Evolutionary conservation across 2,888 invertebrate genomes (phyloP).

Genomic region (Onchidella celtica): DNA sequence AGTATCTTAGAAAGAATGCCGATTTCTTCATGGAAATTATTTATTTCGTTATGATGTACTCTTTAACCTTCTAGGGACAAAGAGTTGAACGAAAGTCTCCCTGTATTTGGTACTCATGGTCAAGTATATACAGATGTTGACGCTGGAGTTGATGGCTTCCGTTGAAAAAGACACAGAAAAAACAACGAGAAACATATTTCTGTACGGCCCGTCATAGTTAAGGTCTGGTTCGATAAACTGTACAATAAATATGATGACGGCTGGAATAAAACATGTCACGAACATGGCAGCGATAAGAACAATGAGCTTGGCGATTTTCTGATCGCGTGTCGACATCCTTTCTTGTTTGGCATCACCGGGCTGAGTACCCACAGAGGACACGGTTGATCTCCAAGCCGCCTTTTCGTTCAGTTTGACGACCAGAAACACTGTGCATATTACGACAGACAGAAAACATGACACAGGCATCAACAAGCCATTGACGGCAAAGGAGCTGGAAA

Average conservation of each 20-base stretch:
- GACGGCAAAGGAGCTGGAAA: not conserved
- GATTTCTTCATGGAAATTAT: no score
- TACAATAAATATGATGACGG: not conserved
- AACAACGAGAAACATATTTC: slow-evolving; percentile 7
- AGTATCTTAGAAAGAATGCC: no score
- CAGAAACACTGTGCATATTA: not conserved
- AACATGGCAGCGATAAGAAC: slow-evolving; percentile 16
- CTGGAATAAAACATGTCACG: slow-evolving; percentile 31
- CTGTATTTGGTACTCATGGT: slow-evolving; percentile 25
- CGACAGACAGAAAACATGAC: not conserved
- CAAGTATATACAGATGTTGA: slow-evolving; percentile 21
- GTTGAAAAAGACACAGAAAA: not conserved
- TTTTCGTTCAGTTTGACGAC: not conserved
- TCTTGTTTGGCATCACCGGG: not conserved
- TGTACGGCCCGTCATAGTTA: not conserved
- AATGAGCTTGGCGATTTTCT: slow-evolving; percentile 19
- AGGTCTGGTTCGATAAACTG: slow-evolving; percentile 9
- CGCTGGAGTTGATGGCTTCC: slow-evolving; percentile 22
- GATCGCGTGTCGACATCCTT: not conserved
- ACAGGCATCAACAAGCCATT: slow-evolving; percentile 25
- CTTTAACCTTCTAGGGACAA: no score
- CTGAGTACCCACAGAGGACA: not conserved
- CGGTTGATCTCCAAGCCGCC: slow-evolving; percentile 1
- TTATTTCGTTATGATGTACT: no score
- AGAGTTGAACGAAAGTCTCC: no score